Evolutionary conservation across 2,113 vertebrate genomes (phyloP), one percentile per base, ranked within the genome.

Genomic region (Ictalurus furcatus): DNA sequence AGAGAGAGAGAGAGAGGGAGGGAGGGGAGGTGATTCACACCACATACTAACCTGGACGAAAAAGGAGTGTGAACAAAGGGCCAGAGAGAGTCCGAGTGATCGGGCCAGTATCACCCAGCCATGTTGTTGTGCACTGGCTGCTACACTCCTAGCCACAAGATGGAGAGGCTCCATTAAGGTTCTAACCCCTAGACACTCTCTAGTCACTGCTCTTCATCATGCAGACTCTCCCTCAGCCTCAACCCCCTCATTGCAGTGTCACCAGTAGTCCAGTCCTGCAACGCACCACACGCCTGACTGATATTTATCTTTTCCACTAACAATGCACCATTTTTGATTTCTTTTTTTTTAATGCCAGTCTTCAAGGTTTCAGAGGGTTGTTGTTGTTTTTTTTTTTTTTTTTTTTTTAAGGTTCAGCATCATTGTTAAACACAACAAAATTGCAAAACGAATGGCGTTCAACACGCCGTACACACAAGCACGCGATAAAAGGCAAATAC

Each of bases 11-110:
- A 52, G 40, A 78, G n/a, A n/a, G 40, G 54, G 44, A 1, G 34
- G 34, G 40, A 44, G 87, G 79, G 84, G 82, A 63, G 71, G 74
- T 56, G 58, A 85, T 17, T 17, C 63, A 74, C 74, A 56, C 79
- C 30, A 6, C 52, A 71, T 69, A 79, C 71, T 21, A 87, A 87
- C 86, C 40, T 56, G 87, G 44, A 82, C 54, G 82, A 63, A 78
- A 69, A 52, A 84, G 86, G 23, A 52, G 59, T 61, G 59, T 86
- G 86, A 84, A 86, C 65, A 71, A 71, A 80, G 81, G 52, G 48
- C 67, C 44, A 87, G n/a, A 40, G 52, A 81, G 9, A 71, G 67
- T 56, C 7, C 2, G 44, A 87, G 34, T 13, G 17, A 28, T 58
- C 21, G 11, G 80, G 86, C 17, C 89, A 61, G 88, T 1, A 37